Base-by-base conservation (phyloP, 2,888 invertebrate species). In the Andrena marginata region DNA sequence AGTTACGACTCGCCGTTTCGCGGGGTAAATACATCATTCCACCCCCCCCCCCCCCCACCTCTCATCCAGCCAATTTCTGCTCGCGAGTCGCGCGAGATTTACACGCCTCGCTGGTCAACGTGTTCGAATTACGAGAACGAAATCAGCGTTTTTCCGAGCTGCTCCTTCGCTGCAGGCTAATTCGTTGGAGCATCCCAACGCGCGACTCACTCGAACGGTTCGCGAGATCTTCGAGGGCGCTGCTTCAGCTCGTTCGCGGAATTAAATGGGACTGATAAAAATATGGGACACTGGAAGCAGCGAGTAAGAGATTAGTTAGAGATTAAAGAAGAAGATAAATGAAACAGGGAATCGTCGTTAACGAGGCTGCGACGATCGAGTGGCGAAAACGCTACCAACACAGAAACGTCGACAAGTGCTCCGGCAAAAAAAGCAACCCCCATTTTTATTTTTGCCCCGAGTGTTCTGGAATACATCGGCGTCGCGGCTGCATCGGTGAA, bases 21-120 rank as follows among this genome's bases (percentile, higher is more conserved):
- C 72, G 78, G 70, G 63, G 77, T 86, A 86, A 86, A 86, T 86
- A 82, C 78, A 63, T 76, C 87, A 68, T 75, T 69, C 70, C 69
- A 23, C 33, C 60, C 62, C 59, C 59, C 31, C 2, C 20, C 31
- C 71, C 62, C 62, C 51, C 31, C 2, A 31, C 31, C 71, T 23
- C 42, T 63, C 63, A 29, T 76, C 63, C 54, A 13, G 76, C 77
- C 86, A 85, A 87, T 87, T 87, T 85, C 76, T 75, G 77, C 76
- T 80, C 70, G 80, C 76, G 77, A 80, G 59, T 79, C 51, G n/a
- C 68, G 33, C 71, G 35, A 26, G 60, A 60, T 68, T 74, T 74
- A 74, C 56, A 26, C 63, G 1, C 23, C 33, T 23, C 23, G 20
- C 16, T 29, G 13, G 5, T 8, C 20, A 42, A 42, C 42, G 42